Base-by-base conservation (phyloP, 2,797 vertebrate genomes). In the Eleutherodactylus coqui region DNA sequence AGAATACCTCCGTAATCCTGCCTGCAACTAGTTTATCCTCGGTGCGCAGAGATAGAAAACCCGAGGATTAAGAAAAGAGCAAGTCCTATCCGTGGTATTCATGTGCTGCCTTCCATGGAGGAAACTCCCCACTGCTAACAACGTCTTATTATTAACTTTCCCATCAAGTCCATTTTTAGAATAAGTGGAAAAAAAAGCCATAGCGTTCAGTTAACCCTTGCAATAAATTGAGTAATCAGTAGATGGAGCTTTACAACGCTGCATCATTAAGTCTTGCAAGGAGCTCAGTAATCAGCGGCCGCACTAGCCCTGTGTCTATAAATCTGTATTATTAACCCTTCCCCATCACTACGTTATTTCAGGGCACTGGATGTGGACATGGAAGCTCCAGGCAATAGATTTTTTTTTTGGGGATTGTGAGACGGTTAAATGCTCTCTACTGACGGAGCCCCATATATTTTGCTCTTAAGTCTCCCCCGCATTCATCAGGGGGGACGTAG, bases 401-500 rank as follows among this genome's bases (percentile, higher is more conserved):
- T 24, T 62, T 79, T 32, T 24, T 62, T 79, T 64, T 17, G 16
- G 27, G 51, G 21, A 24, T 17, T 21, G 62, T n/a, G n/a, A 73
- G 29, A 55, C 41, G 32, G 69, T 83, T 73, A 58, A 83, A 45
- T 0, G 36, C 34, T 41, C n/a, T 43, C 4, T 72, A 58, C 36
- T 29, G 47, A 58, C 29, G 45, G 29, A 73, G 67, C 32, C 69
- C 45, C 24, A 82, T 81, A 69, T 34, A 34, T 83, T 83, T 58
- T 75, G 51, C 81, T 81, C 29, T 73, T 24, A 72, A 32, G 36
- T 87, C 81, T 87, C 82, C 84, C 79, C 83, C 82, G 64, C 79
- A 79, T 75, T 45, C 76, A 41, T 60, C 34, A 60, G 81, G n/a
- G 70, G 49, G 69, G 38, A 55, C 17, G 32, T 38, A 34, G 27